These are phyloP conservation scores for Crotalus horridus DNA, from an alignment of 2,113 vertebrate species.

Conservation along the genomic window DNA sequence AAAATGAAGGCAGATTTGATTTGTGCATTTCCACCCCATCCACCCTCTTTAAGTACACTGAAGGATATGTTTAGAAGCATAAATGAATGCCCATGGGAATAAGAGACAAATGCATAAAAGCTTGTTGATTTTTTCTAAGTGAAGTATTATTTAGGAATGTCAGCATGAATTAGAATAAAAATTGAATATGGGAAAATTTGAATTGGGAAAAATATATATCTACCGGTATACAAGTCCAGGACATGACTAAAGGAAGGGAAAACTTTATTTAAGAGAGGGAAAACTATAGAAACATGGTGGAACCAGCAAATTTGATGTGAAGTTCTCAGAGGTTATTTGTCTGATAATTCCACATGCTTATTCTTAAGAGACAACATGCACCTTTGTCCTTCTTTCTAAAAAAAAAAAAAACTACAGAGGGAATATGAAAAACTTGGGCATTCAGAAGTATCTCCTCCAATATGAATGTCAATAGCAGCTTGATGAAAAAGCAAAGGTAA, in stretches of 20 bases:
- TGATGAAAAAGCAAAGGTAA: not conserved
- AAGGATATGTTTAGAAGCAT: constrained; percentile 20
- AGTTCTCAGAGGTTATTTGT: not conserved
- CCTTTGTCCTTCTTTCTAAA: not conserved
- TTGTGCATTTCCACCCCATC: not conserved
- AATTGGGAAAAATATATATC: not conserved
- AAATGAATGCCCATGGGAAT: constrained; percentile 22
- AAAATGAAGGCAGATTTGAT: constrained; percentile 13
- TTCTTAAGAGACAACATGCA: not conserved
- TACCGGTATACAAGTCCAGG: not conserved
- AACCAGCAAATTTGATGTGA: not conserved
- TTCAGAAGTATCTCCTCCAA: not conserved
- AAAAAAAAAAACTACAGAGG: not conserved
- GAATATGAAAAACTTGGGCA: not conserved
- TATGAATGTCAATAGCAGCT: not conserved
- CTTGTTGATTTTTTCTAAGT: constrained; percentile 21
- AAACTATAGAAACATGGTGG: not conserved
- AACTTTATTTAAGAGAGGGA: not conserved
- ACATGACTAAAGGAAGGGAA: not conserved
- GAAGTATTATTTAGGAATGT: constrained; percentile 29
- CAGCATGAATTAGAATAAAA: constrained; percentile 51
- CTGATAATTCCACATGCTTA: not conserved
- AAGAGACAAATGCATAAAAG: constrained; percentile 40
- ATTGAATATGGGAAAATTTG: not conserved
- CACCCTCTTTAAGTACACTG: not conserved